A percentile compares a stretch with the other conserved stretches of the same genome.
phyloP scores from a whole-genome alignment of 2,113 vertebrate genomes.

The Phalacrocorax pelagicus region DNA sequence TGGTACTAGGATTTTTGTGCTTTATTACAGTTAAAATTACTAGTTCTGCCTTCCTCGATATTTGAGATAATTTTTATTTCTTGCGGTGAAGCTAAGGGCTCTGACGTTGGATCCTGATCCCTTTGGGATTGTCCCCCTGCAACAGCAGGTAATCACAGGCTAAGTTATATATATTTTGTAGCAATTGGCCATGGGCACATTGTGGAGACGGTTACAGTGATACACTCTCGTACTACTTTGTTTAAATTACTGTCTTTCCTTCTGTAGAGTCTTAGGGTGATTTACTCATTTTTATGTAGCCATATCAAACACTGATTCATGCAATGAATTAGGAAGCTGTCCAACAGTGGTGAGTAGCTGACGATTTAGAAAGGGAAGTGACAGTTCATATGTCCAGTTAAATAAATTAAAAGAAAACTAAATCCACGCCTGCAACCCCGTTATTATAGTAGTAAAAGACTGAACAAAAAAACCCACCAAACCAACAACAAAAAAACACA shows the following conservation, averaged over 20 bases:
- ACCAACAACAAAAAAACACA: neutral
- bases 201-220: neutral
- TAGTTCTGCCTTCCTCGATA: neutral
- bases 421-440: neutral
- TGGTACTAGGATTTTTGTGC: neutral
- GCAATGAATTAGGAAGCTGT: neutral
- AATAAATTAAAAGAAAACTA: neutral
- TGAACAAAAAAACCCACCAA: neutral
- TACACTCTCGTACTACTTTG: neutral
- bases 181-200: neutral
- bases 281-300: neutral
- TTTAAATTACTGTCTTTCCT: neutral
- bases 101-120: neutral
- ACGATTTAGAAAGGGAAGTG: neutral
- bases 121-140: neutral
- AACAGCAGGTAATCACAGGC: neutral
- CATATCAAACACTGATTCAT: neutral
- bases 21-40: neutral
- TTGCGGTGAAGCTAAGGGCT: neutral
- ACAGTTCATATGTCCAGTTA: neutral
- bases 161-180: neutral
- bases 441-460: neutral
- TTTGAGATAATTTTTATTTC: neutral
- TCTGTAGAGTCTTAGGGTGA: neutral
- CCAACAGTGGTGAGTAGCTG: neutral